Percentiles rank a stretch among this genome's conserved stretches.
Evolutionary conservation across 2,797 vertebrate genomes (phyloP).

Genomic region (Sebastes minor): DNA sequence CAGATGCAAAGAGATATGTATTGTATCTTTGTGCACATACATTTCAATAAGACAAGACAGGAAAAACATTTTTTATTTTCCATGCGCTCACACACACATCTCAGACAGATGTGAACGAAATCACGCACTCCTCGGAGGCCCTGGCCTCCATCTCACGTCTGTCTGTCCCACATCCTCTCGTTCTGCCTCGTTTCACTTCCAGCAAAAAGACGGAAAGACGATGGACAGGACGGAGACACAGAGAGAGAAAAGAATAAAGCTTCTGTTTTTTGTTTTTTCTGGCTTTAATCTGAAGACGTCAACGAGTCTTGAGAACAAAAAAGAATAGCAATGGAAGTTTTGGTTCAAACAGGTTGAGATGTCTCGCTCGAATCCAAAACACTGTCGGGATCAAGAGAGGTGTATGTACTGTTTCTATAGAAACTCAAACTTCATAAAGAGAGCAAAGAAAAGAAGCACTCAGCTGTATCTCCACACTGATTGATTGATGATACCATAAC

Average conservation of each 20-base stretch:
- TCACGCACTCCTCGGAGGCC: constrained; percentile 62
- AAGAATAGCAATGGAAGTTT: neutral
- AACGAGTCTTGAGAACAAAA: constrained; percentile 16
- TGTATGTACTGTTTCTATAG: neutral
- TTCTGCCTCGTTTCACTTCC: constrained; percentile 82
- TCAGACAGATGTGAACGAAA: constrained; percentile 1
- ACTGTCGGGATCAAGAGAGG: neutral
- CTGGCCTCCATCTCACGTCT: constrained; percentile 81
- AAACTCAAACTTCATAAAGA: neutral
- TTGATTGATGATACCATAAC: neutral
- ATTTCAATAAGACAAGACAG: constrained; percentile 26
- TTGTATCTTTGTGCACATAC: constrained; percentile 8
- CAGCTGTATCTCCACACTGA: neutral
- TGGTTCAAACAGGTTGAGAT: constrained; percentile 22
- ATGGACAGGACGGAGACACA: constrained; percentile 41
- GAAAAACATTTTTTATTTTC: constrained; percentile 10
- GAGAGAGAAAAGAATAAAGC: constrained; percentile 36
- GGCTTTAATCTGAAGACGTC: constrained; percentile 14
- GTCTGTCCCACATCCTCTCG: constrained; percentile 77
- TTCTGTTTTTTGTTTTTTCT: constrained; percentile 7
- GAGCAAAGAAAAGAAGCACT: neutral
- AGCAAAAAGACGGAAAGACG: constrained; percentile 62
- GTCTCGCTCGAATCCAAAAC: constrained; percentile 10
- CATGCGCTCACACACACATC: neutral
- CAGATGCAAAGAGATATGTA: constrained; percentile 34